A percentile compares a stretch with the other conserved stretches of the same genome.
phyloP scores from a whole-genome alignment of 2,113 vertebrate genomes.

The Potamarius usumacintae region DNA sequence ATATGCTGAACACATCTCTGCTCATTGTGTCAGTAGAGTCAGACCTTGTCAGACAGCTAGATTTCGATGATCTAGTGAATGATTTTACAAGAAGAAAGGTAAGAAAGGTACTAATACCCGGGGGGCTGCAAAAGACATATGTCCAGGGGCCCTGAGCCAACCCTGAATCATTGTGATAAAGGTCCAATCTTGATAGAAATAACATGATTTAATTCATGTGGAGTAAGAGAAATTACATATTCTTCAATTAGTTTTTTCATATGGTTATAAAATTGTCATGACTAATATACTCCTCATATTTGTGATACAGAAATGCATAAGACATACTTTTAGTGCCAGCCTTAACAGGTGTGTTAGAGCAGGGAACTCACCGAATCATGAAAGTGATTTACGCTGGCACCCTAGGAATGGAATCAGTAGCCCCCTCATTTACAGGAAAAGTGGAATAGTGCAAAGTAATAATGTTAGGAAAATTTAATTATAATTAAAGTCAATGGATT shows the following conservation, averaged over 20 bases:
- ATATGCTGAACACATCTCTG: too few species aligned
- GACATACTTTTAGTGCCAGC: neutral
- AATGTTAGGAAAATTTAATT: neutral
- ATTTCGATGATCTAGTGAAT: too few species aligned
- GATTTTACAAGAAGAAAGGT: too few species aligned
- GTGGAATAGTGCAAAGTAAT: neutral
- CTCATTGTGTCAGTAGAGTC: too few species aligned
- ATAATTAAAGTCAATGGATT: neutral
- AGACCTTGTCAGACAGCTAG: neutral
- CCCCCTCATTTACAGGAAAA: neutral
- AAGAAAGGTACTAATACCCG: too few species aligned
- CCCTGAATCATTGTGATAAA: neutral
- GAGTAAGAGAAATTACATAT: neutral
- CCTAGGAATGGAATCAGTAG: neutral
- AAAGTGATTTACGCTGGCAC: neutral
- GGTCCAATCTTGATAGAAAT: neutral
- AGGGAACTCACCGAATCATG: neutral
- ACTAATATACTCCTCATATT: neutral
- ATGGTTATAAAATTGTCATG: neutral
- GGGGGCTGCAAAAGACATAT: too few species aligned
- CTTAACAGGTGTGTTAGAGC: neutral
- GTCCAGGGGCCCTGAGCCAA: too few species aligned
- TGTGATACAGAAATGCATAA: neutral
- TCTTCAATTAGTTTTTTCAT: neutral
- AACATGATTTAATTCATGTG: neutral